Evolutionary conservation across 35 echinoderm and acorn worm species (phyloP), one percentile per base, ranked within the genome.

Genomic region (Chiridota heheva): DNA sequence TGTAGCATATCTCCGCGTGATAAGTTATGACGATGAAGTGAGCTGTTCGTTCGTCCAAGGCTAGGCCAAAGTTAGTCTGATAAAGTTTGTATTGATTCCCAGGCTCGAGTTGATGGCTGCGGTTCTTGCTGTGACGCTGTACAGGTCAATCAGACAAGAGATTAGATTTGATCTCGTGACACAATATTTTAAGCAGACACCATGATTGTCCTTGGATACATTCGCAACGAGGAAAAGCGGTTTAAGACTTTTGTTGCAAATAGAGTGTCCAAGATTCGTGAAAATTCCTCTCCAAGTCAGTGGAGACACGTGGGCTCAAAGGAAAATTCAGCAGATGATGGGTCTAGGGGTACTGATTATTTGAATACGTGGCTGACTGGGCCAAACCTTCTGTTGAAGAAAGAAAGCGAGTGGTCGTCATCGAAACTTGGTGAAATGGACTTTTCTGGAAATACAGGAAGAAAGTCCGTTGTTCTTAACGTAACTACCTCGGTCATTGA

Each of bases 181-280:
- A 47, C 41, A 44, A 13, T 65, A 13, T 83, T 83, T 45, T 82
- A 66, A 66, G 73, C 66, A 1, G 86, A 72, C 30, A 55, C 38
- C 18, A 65, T 43, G 26, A 62, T 59, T 36, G 34, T 89, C 25
- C 86, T 89, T 27, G 39, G 53, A 15, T 89, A 82, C 47, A 73
- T 89, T 28, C n/a, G 51, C 17, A 60, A 82, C 38, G 67, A 72
- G 44, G 44, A 76, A 26, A 84, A 73, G 18, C 8, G 80, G 16
- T 90, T 90, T 33, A 67, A 71, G n/a, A 90, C 79, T 26, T 90
- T 90, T 43, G 69, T 84, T 26, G 87, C 65, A 5, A 90, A 83
- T 48, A 68, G 65, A 49, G 56, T 90, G 6, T 24, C 69, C 31
- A 45, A 60, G 26, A 67, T 83, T 33, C 47, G 33, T n/a, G 72